Percentiles rank a stretch among this genome's conserved stretches.
phyloP scores from a whole-genome alignment of 2,113 vertebrate species.

The Podarcis raffonei region DNA sequence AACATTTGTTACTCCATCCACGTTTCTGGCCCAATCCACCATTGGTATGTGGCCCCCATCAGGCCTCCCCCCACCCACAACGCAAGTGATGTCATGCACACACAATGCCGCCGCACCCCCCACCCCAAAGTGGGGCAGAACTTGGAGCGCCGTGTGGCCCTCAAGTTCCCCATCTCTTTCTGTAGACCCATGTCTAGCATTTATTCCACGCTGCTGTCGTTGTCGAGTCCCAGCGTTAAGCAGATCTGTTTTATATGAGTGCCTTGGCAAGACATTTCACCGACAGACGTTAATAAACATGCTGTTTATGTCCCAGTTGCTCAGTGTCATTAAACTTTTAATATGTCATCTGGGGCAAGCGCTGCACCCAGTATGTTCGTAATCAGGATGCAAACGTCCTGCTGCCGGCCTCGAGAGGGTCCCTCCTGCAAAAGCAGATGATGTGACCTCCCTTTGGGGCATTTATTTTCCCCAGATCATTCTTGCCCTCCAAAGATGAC shows the following conservation, averaged over 20 bases:
- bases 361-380: constrained; percentile 61
- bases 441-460: not conserved
- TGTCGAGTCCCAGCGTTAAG: constrained; percentile 50
- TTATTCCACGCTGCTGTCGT: constrained; percentile 48
- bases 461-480: not conserved
- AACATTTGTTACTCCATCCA: too few species aligned
- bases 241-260: constrained; percentile 63
- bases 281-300: constrained; percentile 70
- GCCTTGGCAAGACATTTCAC: constrained; percentile 55
- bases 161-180: too few species aligned
- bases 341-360: constrained; percentile 65
- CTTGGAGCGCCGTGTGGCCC: too few species aligned
- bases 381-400: constrained; percentile 63
- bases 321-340: constrained; percentile 54
- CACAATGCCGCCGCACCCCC: rapidly evolving
- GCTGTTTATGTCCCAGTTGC: constrained; percentile 62
- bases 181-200: constrained; percentile 41
- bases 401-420: constrained; percentile 42
- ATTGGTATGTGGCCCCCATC: too few species aligned
- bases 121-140: too few species aligned
- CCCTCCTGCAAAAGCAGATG: constrained; percentile 3
- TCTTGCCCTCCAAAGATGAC: not conserved
- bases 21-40: too few species aligned
- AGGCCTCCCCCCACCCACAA: too few species aligned
- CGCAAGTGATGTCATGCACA: too few species aligned